A percentile compares a stretch with the other conserved stretches of the same genome.
These are phyloP conservation scores for Phyllotreta striolata DNA, from an alignment of 2,888 invertebrate genomes.

Conservation along the genomic window DNA sequence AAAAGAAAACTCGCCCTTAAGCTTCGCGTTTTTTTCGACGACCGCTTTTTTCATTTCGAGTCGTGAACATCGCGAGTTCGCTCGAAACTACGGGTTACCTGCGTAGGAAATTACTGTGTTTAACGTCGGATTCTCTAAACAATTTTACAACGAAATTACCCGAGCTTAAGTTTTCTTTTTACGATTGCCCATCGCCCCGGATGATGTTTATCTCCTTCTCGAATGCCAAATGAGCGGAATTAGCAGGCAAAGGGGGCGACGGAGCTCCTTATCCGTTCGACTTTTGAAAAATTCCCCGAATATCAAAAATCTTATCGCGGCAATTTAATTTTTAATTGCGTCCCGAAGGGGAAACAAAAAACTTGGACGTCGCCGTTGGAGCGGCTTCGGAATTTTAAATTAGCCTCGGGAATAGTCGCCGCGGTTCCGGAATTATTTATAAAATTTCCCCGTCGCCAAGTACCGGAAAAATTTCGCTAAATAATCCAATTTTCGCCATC, in stretches of 20 bases:
- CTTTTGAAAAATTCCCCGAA: constrained; percentile 15
- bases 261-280: background rate
- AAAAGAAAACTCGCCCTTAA: constrained; percentile 1
- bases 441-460: too few species aligned
- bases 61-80: too few species aligned
- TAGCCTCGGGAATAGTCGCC: constrained; percentile 3
- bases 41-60: too few species aligned
- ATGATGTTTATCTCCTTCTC: constrained; percentile 18
- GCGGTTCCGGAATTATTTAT: background rate
- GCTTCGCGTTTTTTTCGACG: constrained; percentile 8
- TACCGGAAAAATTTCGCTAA: too few species aligned
- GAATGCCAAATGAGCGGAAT: constrained; percentile 22
- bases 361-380: constrained; percentile 8
- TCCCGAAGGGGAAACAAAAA: constrained; percentile 16
- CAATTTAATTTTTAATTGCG: constrained; percentile 29
- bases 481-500: too few species aligned
- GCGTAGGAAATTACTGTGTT: too few species aligned
- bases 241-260: constrained; percentile 17
- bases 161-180: constrained; percentile 1
- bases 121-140: too few species aligned
- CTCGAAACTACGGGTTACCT: too few species aligned
- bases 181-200: background rate
- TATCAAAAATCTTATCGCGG: constrained; percentile 30
- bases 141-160: too few species aligned
- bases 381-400: constrained; percentile 20